Conservation (phyloP, 2,113 vertebrate genomes). For the Origma solitaria region DNA sequence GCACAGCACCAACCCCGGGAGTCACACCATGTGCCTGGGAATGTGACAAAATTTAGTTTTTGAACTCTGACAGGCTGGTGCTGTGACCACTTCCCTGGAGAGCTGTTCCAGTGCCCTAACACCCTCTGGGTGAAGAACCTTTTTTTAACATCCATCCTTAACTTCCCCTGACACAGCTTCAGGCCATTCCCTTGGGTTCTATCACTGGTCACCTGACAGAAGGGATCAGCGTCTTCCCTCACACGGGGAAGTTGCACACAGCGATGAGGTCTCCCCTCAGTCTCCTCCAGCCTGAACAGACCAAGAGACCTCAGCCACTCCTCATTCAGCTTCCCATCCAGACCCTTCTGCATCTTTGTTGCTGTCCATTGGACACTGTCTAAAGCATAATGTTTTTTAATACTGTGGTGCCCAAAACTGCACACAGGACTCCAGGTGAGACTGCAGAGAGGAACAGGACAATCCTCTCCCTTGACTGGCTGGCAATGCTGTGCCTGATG, state of each 20-base stretch:
- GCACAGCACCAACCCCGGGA: neutral
- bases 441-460: neutral
- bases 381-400: neutral
- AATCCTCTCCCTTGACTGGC: neutral
- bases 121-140: neutral
- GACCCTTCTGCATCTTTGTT: neutral
- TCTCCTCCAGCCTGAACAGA: neutral
- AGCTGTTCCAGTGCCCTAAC: neutral
- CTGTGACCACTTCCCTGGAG: neutral
- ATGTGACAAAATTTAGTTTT: too few species aligned
- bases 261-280: neutral
- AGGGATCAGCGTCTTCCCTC: neutral
- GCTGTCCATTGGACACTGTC: neutral
- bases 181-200: neutral
- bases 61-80: neutral
- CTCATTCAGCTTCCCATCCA: neutral
- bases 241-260: fast-evolving
- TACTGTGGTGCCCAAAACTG: neutral
- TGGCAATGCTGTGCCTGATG: fast-evolving
- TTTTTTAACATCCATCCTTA: neutral
- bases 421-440: fast-evolving
- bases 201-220: neutral
- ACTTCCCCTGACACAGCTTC: neutral
- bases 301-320: neutral
- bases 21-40: neutral